Percentiles rank a stretch among this genome's conserved stretches.
Evolutionary conservation across 2,888 invertebrate species (phyloP).

Genomic region (Epistrophe eligans): DNA sequence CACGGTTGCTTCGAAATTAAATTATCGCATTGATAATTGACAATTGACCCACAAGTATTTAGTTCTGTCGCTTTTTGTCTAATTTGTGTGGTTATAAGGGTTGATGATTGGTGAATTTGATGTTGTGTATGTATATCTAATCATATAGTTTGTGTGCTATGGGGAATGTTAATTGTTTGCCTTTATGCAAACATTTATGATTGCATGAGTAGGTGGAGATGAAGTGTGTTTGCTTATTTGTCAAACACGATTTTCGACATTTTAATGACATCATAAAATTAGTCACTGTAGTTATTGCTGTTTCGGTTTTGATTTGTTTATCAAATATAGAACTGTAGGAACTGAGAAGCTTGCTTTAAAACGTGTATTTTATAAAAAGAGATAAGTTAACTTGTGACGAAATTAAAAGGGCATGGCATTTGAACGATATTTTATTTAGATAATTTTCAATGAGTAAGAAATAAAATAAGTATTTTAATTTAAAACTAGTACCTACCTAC

Average conservation of each 20-base stretch:
- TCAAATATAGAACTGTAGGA: conserved; percentile 35
- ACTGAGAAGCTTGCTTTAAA: conserved; percentile 28
- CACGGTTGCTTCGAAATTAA: conserved; percentile 47
- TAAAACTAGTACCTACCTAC: no score
- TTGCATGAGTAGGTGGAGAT: conserved; percentile 4
- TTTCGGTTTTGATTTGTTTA: conserved; percentile 17
- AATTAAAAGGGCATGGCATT: not conserved
- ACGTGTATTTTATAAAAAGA: conserved; percentile 26
- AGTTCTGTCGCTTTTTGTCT: conserved; percentile 64
- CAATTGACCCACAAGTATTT: conserved; percentile 66
- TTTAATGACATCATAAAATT: conserved; percentile 30
- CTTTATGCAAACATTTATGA: conserved; percentile 26
- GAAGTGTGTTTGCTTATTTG: conserved; percentile 26
- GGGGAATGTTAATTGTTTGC: conserved; percentile 15
- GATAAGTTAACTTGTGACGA: not conserved
- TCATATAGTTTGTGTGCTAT: no score
- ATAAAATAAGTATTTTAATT: no score
- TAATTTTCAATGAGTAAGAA: no score
- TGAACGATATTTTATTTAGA: no score
- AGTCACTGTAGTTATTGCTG: conserved; percentile 1
- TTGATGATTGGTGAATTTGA: conserved; percentile 53
- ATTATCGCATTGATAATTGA: conserved; percentile 70
- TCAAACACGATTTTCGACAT: conserved; percentile 25
- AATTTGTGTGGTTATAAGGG: conserved; percentile 66
- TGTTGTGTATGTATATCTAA: not conserved